phyloP scores from a whole-genome alignment of 2,113 vertebrate genomes.

The Heterotis niloticus region DNA sequence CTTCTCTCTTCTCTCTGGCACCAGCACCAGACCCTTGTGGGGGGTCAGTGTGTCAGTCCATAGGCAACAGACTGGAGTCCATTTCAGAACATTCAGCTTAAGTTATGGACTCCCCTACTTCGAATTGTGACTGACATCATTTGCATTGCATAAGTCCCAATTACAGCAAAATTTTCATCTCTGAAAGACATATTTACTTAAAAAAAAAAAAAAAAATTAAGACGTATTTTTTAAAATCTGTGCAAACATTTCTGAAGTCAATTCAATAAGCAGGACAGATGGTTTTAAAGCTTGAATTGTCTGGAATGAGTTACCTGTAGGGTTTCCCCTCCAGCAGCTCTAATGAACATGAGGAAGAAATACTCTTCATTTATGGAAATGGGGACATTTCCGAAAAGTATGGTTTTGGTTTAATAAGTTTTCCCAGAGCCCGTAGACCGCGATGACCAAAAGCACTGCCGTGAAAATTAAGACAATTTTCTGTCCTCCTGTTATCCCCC shows the following conservation, averaged over 20 bases:
- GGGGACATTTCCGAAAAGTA: neutral
- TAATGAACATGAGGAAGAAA: neutral
- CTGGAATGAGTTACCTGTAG: neutral
- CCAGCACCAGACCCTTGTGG: neutral
- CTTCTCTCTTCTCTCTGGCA: neutral
- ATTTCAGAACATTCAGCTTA: neutral
- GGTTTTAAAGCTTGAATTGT: neutral
- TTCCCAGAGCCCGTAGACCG: too few relatives aligned
- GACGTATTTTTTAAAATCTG: too few relatives aligned
- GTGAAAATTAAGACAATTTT: too few relatives aligned
- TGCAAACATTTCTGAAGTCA: neutral
- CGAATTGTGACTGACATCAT: too few relatives aligned
- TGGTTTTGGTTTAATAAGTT: neutral
- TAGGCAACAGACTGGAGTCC: neutral
- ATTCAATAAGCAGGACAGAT: neutral
- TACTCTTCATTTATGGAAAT: neutral
- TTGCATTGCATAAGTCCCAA: too few relatives aligned
- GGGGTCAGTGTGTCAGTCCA: neutral
- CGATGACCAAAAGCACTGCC: too few relatives aligned
- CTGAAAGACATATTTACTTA: neutral
- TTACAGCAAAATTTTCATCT: too few relatives aligned
- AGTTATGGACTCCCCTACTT: neutral
- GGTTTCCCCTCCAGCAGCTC: neutral
- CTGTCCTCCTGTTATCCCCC: too few relatives aligned
- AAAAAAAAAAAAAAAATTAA: too few relatives aligned